Evolutionary conservation across 2,797 vertebrate genomes (phyloP).

Genomic region (Tinamus major): DNA sequence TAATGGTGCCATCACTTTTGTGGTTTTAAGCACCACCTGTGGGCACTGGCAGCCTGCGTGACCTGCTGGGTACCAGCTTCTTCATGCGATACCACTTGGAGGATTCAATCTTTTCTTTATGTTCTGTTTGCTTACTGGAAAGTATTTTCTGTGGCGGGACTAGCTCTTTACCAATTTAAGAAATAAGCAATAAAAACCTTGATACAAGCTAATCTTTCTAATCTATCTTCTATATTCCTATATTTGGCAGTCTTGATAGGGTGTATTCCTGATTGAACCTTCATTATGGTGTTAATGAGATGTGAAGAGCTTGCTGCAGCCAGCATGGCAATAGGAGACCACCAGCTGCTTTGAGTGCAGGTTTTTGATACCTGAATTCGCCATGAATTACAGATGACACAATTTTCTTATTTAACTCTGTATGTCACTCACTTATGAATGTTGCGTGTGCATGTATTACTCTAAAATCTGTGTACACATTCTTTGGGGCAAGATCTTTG

Average conservation of each 20-base stretch:
- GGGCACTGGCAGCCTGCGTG: neutral
- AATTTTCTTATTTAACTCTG: constrained; percentile 26
- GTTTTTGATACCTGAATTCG: constrained; percentile 52
- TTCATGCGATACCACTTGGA: neutral
- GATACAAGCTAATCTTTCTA: constrained; percentile 7
- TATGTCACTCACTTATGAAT: neutral
- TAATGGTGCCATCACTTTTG: neutral
- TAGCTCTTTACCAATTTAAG: neutral
- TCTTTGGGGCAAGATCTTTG: constrained; percentile 7
- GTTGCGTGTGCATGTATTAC: neutral
- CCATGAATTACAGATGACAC: constrained; percentile 36
- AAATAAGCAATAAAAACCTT: neutral
- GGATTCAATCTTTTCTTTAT: neutral
- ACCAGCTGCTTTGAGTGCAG: constrained; percentile 20
- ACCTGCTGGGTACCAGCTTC: neutral
- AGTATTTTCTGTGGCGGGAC: neutral
- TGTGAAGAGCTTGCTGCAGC: constrained; percentile 65
- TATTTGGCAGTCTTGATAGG: constrained; percentile 40
- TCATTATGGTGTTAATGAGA: constrained; percentile 71
- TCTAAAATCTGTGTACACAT: neutral
- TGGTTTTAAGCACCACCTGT: neutral
- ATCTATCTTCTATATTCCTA: neutral
- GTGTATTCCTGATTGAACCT: constrained; percentile 56
- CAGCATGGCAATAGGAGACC: constrained; percentile 31
- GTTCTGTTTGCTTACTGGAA: neutral